phyloP scores from a whole-genome alignment of 2,113 vertebrate genomes.

The Oostethus manadensis region DNA sequence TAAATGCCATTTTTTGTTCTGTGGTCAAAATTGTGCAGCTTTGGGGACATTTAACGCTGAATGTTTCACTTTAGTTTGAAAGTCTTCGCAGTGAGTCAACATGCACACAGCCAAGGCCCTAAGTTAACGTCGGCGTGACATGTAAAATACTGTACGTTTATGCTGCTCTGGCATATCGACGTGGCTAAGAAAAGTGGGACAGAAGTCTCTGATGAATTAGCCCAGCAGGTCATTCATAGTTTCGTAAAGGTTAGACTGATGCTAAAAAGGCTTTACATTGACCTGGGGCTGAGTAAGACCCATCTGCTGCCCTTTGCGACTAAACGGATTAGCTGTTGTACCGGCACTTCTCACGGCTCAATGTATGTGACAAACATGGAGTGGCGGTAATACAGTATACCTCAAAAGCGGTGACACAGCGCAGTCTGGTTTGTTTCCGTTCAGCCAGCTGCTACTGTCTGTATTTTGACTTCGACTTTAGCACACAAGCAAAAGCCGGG shows the following conservation, averaged over 20 bases:
- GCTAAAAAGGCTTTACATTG: slow-evolving; percentile 30
- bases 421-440: slow-evolving; percentile 37
- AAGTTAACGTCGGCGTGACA: background rate
- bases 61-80: background rate
- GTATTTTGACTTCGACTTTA: background rate
- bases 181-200: slow-evolving; percentile 11
- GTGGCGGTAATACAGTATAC: slow-evolving; percentile 9
- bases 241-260: slow-evolving; percentile 37
- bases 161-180: background rate
- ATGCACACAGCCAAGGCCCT: background rate
- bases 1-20: too few relatives aligned
- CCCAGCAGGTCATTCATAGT: slow-evolving; percentile 44
- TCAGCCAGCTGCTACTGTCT: slow-evolving; percentile 39
- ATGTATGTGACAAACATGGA: background rate
- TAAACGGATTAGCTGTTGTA: slow-evolving; percentile 56
- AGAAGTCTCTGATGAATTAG: slow-evolving; percentile 30
- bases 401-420: slow-evolving; percentile 6
- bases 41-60: too few relatives aligned
- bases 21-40: too few relatives aligned
- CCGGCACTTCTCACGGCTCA: slow-evolving; percentile 3
- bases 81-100: background rate
- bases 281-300: slow-evolving; percentile 46
- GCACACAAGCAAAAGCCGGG: background rate
- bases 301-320: slow-evolving; percentile 47
- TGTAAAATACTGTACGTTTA: background rate